phyloP scores from a whole-genome alignment of 2,888 invertebrate species.

The Ptychoptera albimana region DNA sequence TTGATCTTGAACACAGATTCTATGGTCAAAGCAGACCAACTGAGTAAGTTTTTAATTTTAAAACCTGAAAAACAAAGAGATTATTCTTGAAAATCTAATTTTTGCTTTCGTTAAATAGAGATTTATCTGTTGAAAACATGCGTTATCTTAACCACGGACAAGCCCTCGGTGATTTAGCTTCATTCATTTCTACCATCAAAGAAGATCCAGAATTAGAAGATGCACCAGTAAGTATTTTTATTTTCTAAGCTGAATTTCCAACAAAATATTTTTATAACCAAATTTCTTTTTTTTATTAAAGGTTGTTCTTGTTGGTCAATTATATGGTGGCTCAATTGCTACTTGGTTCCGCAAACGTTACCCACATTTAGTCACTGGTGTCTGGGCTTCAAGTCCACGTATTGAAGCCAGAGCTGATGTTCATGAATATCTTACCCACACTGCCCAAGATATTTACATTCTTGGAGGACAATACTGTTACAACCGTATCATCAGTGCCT shows the following conservation, averaged over 20 bases:
- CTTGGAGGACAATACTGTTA: slow-evolving; percentile 6
- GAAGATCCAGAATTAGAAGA: slow-evolving; percentile 21
- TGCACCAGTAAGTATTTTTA: slow-evolving; percentile 21
- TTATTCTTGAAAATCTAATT: too few species aligned
- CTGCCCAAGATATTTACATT: too few species aligned
- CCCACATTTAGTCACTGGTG: slow-evolving; percentile 42
- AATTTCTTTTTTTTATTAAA: slow-evolving; percentile 10
- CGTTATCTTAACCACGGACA: slow-evolving; percentile 46
- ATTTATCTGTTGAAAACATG: slow-evolving; percentile 38
- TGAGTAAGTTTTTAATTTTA: slow-evolving; percentile 27
- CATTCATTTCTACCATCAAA: slow-evolving; percentile 39
- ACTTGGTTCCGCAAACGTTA: slow-evolving; percentile 49
- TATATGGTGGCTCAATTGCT: slow-evolving; percentile 51
- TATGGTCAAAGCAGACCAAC: slow-evolving; percentile 62
- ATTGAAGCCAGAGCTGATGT: slow-evolving; percentile 40
- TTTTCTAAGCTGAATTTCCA: not conserved
- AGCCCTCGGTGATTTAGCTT: slow-evolving; percentile 47
- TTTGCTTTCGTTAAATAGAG: slow-evolving; percentile 28
- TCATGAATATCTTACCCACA: too few species aligned
- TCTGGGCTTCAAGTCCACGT: slow-evolving; percentile 49
- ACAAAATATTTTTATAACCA: not conserved
- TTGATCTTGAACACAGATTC: slow-evolving; percentile 67
- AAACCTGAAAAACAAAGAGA: slow-evolving; percentile 26
- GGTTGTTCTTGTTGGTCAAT: slow-evolving; percentile 42
- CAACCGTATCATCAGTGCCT: slow-evolving; percentile 2